These are phyloP conservation scores for Paradisaea rubra DNA, from an alignment of 2,113 vertebrate genomes.

Conservation along the genomic window DNA sequence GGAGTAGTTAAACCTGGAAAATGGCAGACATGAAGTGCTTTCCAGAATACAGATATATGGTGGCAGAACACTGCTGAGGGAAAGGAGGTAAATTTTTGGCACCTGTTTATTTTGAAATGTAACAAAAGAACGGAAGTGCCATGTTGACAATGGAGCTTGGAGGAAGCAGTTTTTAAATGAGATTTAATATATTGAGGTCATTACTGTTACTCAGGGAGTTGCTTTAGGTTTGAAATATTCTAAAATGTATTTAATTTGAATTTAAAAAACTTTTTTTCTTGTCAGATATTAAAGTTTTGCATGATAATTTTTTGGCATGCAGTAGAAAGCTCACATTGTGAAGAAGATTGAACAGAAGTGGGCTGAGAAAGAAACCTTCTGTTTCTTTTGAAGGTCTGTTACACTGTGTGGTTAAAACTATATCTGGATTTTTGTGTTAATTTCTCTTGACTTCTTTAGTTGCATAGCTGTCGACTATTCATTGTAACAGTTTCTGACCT, in stretches of 20 bases:
- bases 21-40: not conserved
- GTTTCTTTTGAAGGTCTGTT: not conserved
- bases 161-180: not conserved
- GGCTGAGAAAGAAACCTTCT: not conserved
- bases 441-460: not conserved
- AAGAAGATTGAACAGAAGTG: not conserved
- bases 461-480: not conserved
- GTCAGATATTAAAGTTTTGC: not conserved
- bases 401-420: not conserved
- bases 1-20: not conserved
- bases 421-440: not conserved
- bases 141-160: not conserved
- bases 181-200: not conserved
- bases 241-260: not conserved
- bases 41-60: not conserved
- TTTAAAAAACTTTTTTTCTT: not conserved
- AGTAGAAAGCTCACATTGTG: not conserved
- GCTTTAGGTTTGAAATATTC: not conserved
- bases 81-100: not conserved
- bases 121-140: not conserved
- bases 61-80: not conserved
- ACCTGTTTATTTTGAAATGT: not conserved
- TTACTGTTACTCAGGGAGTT: not conserved
- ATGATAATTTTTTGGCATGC: not conserved
- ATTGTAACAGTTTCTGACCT: not conserved